A percentile compares a stretch with the other conserved stretches of the same genome.
Evolutionary conservation across 1,140 invertebrate genomes (phyloP).

Genomic region (Musca vetustissima): DNA sequence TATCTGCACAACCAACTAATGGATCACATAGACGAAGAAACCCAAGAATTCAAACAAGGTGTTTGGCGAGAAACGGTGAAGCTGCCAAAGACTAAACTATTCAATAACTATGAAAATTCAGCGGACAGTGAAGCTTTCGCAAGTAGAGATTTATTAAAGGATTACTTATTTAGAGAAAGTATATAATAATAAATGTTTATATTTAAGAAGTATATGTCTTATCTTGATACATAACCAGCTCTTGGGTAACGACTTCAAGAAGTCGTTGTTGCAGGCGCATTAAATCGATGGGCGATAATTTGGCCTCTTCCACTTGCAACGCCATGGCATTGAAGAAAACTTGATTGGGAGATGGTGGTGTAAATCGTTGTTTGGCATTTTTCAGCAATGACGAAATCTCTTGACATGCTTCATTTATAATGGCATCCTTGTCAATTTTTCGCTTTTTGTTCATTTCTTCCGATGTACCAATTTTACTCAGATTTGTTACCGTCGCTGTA

Average conservation of each 20-base stretch:
- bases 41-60: not conserved
- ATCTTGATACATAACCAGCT: conserved; percentile 3
- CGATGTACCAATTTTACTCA: too few relatives aligned
- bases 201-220: not conserved
- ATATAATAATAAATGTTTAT: conserved; percentile 6
- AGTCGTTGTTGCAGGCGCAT: conserved; percentile 12
- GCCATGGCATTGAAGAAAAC: conserved; percentile 12
- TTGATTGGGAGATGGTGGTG: conserved; percentile 1
- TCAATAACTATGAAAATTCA: not conserved
- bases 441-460: not conserved
- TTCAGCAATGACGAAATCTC: not conserved
- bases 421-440: conserved; percentile 9
- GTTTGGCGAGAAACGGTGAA: conserved; percentile 1
- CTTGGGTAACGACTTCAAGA: conserved; percentile 10
- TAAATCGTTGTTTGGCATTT: conserved; percentile 11
- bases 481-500: not conserved
- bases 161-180: conserved; percentile 5
- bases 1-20: not conserved
- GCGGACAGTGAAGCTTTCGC: conserved; percentile 1
- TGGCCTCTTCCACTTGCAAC: conserved; percentile 5
- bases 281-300: not conserved
- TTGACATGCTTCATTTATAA: conserved; percentile 4
- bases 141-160: conserved; percentile 18
- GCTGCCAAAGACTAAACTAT: not conserved
- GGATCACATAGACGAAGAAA: not conserved